These are phyloP conservation scores for Chauna torquata DNA, from an alignment of 2,113 vertebrate genomes.

Conservation along the genomic window DNA sequence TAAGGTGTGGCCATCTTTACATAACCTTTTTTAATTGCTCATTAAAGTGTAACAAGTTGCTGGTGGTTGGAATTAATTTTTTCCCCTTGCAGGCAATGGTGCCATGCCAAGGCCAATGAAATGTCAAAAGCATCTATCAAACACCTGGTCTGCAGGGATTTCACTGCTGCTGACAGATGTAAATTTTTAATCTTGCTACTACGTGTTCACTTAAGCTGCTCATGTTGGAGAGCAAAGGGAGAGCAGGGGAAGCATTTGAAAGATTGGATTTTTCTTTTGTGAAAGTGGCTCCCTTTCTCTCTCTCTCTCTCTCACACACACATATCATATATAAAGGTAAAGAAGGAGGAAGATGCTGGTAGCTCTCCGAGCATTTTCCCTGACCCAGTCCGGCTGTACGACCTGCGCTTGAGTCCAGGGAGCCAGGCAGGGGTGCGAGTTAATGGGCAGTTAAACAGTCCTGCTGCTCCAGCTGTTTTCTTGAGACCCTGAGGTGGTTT, in stretches of 20 bases:
- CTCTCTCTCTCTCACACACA: background rate
- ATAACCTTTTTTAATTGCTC: slow-evolving; percentile 55
- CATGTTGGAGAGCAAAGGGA: background rate
- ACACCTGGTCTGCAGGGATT: background rate
- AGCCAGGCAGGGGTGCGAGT: background rate
- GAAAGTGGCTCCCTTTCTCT: background rate
- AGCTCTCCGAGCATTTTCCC: background rate
- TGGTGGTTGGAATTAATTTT: background rate
- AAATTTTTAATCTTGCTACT: background rate
- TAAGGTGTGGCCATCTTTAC: slow-evolving; percentile 25
- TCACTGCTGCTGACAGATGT: background rate
- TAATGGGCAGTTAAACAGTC: background rate
- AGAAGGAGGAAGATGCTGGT: background rate
- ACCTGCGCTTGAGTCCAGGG: background rate
- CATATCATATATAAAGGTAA: background rate
- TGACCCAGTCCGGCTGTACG: background rate
- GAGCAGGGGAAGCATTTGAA: background rate
- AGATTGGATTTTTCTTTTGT: background rate
- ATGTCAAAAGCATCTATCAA: background rate
- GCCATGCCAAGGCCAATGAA: slow-evolving; percentile 18
- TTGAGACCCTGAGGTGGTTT: background rate
- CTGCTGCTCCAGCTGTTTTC: background rate
- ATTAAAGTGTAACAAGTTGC: slow-evolving; percentile 10
- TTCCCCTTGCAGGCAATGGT: background rate
- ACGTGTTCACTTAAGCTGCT: background rate